A percentile compares a stretch with the other conserved stretches of the same genome.
These are phyloP conservation scores for Amorpha juglandis DNA, from an alignment of 2,888 invertebrate species.

Conservation along the genomic window DNA sequence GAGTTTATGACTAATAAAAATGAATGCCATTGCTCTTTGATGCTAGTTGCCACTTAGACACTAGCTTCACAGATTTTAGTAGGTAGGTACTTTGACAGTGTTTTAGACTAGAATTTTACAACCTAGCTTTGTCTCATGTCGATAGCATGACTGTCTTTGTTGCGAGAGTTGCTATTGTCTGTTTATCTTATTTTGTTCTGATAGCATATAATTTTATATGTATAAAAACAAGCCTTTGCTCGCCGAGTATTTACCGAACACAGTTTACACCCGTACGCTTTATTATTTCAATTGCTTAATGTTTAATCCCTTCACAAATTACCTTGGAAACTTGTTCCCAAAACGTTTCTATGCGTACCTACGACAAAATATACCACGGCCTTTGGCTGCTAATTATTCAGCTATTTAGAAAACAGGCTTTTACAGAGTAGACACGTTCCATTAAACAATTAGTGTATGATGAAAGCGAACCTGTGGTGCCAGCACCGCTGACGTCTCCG, in stretches of 20 bases:
- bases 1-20: too few relatives aligned
- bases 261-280: conserved; percentile 37
- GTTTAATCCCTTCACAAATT: conserved; percentile 66
- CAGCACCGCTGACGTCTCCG: conserved; percentile 67
- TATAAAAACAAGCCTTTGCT: conserved; percentile 4
- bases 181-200: conserved; percentile 20
- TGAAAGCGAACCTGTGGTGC: conserved; percentile 72
- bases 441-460: conserved; percentile 23
- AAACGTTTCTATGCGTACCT: conserved; percentile 44
- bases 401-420: conserved; percentile 40
- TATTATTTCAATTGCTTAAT: conserved; percentile 48
- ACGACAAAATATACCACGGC: background rate
- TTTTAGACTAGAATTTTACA: too few relatives aligned
- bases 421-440: conserved; percentile 37
- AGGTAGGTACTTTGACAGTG: too few relatives aligned
- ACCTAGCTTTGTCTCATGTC: background rate
- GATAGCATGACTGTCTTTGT: conserved; percentile 6
- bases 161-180: conserved; percentile 4
- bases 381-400: conserved; percentile 38
- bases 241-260: background rate
- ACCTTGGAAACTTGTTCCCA: conserved; percentile 62
- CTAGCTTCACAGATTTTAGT: too few relatives aligned
- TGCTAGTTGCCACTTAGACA: too few relatives aligned
- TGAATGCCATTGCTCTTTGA: too few relatives aligned
- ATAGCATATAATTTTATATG: too few relatives aligned